Conservation (phyloP, 2,113 vertebrate genomes). For the Phaethon lepturus region DNA sequence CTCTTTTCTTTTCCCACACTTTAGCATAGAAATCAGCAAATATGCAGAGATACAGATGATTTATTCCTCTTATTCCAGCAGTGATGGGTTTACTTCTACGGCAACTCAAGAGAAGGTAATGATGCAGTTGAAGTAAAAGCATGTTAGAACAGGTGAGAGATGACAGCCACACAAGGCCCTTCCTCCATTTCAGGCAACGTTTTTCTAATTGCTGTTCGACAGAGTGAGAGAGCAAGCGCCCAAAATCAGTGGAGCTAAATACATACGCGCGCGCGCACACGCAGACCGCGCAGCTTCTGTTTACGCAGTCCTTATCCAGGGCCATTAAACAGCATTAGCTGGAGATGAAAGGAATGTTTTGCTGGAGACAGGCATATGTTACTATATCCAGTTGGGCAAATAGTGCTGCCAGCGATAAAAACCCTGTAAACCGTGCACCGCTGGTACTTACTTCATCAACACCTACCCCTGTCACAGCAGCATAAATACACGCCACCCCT, state of each 20-base stretch:
- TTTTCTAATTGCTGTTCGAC: neutral
- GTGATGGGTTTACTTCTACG: neutral
- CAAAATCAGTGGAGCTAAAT: neutral
- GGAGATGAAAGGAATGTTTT: slow-evolving; percentile 40
- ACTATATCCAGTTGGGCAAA: neutral
- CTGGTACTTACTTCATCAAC: neutral
- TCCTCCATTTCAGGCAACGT: neutral
- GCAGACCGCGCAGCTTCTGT: neutral
- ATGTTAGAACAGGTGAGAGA: neutral
- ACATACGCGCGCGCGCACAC: neutral
- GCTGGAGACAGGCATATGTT: neutral
- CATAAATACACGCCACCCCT: neutral
- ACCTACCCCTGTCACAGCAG: neutral
- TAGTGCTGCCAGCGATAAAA: neutral
- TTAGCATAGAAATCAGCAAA: neutral
- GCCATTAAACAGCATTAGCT: slow-evolving; percentile 21
- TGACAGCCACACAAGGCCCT: neutral
- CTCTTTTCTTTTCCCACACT: neutral
- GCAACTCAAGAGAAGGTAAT: neutral
- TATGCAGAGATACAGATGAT: neutral
- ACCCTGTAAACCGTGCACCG: neutral
- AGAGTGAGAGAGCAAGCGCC: neutral
- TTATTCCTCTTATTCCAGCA: neutral
- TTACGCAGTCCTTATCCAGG: slow-evolving; percentile 6
- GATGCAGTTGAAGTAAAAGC: neutral